Evolutionary conservation across 2,797 vertebrate species (phyloP).

Genomic region (Erpetoichthys calabaricus): DNA sequence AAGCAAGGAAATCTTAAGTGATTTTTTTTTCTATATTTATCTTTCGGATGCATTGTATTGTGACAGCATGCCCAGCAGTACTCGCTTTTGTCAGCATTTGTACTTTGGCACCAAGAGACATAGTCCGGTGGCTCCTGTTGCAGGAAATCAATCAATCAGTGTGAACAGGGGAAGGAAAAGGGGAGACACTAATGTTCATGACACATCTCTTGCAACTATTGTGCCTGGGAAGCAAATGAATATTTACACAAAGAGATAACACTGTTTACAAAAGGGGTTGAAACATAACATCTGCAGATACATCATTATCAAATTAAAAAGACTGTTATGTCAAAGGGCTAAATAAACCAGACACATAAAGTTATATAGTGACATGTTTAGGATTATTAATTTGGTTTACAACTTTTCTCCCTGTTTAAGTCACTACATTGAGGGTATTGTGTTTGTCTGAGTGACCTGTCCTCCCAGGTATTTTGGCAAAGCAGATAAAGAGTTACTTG

Average conservation of each 20-base stretch:
- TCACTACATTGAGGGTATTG: no score
- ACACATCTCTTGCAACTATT: slow-evolving; percentile 44
- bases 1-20: no score
- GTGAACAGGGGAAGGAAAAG: slow-evolving; percentile 47
- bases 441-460: no score
- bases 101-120: not conserved
- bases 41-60: no score
- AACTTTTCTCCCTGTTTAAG: no score
- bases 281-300: slow-evolving; percentile 40
- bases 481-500: no score
- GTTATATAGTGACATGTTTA: no score
- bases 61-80: slow-evolving; percentile 2
- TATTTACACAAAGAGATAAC: slow-evolving; percentile 60
- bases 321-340: slow-evolving; percentile 10
- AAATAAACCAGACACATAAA: no score
- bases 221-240: slow-evolving; percentile 47
- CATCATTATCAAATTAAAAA: slow-evolving; percentile 52
- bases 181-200: slow-evolving; percentile 47
- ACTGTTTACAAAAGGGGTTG: slow-evolving; percentile 48
- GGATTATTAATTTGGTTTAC: no score
- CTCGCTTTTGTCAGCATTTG: slow-evolving; percentile 2
- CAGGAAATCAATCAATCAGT: slow-evolving; percentile 47
- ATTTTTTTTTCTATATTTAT: no score
- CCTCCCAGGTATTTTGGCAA: no score
- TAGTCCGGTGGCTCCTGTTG: slow-evolving; percentile 3